phyloP scores from a whole-genome alignment of 1,140 invertebrate species.

The Rhizoglyphus robini region DNA sequence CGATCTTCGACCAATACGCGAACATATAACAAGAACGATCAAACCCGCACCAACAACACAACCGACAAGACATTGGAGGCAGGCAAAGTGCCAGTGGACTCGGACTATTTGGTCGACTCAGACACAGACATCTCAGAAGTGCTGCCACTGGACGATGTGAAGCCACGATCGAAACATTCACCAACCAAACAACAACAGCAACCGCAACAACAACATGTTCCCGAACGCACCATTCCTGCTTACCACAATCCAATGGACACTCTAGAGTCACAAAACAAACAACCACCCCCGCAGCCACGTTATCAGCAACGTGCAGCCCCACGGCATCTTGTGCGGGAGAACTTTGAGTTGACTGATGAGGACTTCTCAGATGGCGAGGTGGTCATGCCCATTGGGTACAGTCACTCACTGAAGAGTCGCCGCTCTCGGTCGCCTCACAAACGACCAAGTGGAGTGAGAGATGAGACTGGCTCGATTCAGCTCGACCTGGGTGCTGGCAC shows the following conservation, averaged over 20 bases:
- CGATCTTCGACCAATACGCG: background rate
- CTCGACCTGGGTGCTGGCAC: no score
- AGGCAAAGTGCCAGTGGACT: background rate
- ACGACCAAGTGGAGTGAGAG: no score
- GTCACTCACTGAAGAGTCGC: background rate
- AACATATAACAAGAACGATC: conserved; percentile 13
- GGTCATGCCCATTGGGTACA: background rate
- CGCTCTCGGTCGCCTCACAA: no score
- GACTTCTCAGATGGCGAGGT: background rate
- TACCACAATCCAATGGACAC: background rate
- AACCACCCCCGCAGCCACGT: background rate
- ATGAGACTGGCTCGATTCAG: no score
- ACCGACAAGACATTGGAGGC: conserved; percentile 4
- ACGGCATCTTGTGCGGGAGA: background rate
- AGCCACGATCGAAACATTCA: background rate
- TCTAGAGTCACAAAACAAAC: background rate
- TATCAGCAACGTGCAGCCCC: background rate
- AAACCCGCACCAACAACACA: no score
- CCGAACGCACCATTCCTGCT: background rate
- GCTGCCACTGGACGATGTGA: background rate
- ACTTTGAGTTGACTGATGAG: no score
- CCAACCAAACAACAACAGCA: background rate
- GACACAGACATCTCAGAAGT: conserved; percentile 11
- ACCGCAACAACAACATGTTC: background rate
- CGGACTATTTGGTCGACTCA: no score